Conservation (phyloP, 2,888 invertebrate species). For the Drosophila aldrichi region DNA sequence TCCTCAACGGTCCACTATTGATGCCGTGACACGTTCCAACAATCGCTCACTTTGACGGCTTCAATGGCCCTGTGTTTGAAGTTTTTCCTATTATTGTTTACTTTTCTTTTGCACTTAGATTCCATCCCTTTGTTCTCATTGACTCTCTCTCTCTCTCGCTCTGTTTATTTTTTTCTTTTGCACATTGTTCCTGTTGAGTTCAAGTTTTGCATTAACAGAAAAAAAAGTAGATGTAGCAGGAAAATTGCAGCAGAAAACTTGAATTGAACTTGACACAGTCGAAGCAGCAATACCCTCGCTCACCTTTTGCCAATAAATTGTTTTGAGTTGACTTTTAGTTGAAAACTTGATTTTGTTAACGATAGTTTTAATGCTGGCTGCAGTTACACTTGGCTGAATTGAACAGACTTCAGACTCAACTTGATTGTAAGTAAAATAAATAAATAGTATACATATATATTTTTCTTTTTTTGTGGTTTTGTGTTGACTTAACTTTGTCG, state of each 20-base stretch:
- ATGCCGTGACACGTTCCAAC: slow-evolving; percentile 67
- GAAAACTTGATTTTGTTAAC: slow-evolving; percentile 2
- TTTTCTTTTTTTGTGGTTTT: not conserved
- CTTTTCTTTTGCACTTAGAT: slow-evolving; percentile 13
- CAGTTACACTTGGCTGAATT: not conserved
- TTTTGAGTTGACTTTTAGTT: slow-evolving; percentile 1
- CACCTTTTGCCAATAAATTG: slow-evolving; percentile 5
- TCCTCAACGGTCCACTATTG: slow-evolving; percentile 55
- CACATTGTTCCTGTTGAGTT: slow-evolving; percentile 21
- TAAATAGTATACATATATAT: not conserved
- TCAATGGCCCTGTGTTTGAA: slow-evolving; percentile 49
- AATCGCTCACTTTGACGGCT: slow-evolving; percentile 76
- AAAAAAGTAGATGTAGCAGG: not conserved
- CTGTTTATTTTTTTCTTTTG: slow-evolving; percentile 28
- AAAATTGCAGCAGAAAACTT: not conserved
- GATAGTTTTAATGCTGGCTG: not conserved
- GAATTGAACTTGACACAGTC: not conserved
- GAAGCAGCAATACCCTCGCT: not conserved
- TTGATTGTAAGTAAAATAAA: not conserved
- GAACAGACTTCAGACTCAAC: not conserved
- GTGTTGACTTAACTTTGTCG: not conserved
- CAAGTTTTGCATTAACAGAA: slow-evolving; percentile 9
- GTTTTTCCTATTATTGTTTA: slow-evolving; percentile 19
- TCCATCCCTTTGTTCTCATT: slow-evolving; percentile 11
- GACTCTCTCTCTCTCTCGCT: not conserved